Base-by-base conservation (phyloP, 2,888 invertebrate genomes). In the Uloborus plumipes region DNA sequence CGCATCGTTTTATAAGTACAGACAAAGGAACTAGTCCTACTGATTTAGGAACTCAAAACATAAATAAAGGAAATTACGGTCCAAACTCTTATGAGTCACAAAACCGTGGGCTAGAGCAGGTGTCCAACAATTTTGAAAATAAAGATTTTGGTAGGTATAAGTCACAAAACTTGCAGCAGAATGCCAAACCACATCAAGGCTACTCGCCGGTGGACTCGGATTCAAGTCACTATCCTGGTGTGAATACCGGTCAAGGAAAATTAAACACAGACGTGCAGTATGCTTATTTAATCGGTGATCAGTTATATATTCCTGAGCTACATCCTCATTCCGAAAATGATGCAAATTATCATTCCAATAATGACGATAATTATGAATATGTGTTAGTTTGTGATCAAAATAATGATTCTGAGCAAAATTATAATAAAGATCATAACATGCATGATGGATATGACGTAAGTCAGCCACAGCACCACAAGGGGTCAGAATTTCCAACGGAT, bases 321-420 rank as follows among this genome's bases (percentile, higher is more conserved):
- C 39, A 64, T 47, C 1, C 20, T 14, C 64, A 47, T 3, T 59
- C 59, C 4, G 20, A 59, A 59, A 26, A 26, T 59, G 20, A 22
- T 18, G 49, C 47, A 13, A 16, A 15, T 18, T 47, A 39, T 18
- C 11, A 64, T 47, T 39, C 49, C 47, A 64, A 64, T 39, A 39
- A 39, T 16, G 47, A 64, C 22, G 64, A 64, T 9, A 64, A 49
- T 20, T 39, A 64, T 13, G 64, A 64, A 64, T 66, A 66, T 51
- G 51, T 66, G 20, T 15, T 66, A 13, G 15, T 66, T 22, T 66
- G 66, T 51, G 66, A 66, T 51, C 66, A 66, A 26, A 20, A 66
- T 39, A 7, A 64, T 47, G 64, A 64, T n/a, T 47, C 49, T n/a
- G 64, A 16, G 64, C 47, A 47, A 20, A 64, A 64, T 47, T 7